Conservation (phyloP, 2,113 vertebrate genomes). For the Noturus placidus region DNA sequence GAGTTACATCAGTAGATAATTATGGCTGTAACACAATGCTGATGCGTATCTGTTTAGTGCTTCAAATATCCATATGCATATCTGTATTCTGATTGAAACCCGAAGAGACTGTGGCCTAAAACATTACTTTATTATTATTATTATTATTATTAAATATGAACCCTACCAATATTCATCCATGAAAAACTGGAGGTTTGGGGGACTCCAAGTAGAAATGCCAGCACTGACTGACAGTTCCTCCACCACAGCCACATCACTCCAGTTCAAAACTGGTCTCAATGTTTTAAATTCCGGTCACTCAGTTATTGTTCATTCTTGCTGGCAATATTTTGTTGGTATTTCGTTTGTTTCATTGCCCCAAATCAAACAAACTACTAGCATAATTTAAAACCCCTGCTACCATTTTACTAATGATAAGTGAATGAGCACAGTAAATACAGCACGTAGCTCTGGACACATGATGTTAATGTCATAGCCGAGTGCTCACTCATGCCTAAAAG, state of each 20-base stretch:
- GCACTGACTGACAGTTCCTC: too few species aligned
- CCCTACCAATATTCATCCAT: too few species aligned
- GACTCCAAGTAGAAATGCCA: too few species aligned
- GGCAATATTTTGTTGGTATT: not conserved
- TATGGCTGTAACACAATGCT: not conserved
- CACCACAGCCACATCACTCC: too few species aligned
- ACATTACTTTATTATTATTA: too few species aligned
- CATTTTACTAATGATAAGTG: not conserved
- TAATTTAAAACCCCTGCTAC: not conserved
- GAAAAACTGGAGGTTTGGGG: too few species aligned
- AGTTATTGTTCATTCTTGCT: too few species aligned
- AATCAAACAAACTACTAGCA: not conserved
- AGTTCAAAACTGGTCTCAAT: too few species aligned
- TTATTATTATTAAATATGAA: too few species aligned
- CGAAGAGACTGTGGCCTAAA: too few species aligned
- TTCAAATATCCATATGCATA: not conserved
- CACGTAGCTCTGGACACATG: not conserved
- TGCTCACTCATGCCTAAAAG: not conserved
- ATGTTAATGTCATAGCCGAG: not conserved
- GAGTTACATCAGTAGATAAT: not conserved
- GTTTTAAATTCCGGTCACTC: too few species aligned
- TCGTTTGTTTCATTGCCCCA: not conserved
- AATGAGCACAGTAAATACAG: not conserved
- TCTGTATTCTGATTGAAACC: not conserved
- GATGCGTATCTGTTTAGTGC: not conserved